Evolutionary conservation across 2,888 invertebrate genomes (phyloP).

Genomic region (Andrena haemorrhoa): DNA sequence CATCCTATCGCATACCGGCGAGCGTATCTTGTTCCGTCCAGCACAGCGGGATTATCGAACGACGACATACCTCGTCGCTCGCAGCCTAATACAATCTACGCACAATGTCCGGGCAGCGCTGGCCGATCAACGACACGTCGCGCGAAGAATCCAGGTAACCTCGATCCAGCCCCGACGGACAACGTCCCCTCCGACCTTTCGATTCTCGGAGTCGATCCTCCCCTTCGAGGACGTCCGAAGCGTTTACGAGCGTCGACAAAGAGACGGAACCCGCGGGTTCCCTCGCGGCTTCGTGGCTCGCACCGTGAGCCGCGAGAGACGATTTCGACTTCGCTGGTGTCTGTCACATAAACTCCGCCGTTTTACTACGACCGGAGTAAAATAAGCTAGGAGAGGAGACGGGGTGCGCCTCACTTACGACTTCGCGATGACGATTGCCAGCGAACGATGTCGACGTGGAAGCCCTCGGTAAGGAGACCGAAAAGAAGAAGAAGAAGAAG

Average conservation of each 20-base stretch:
- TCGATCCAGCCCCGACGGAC: background rate
- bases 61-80: too few relatives aligned
- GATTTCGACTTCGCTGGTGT: constrained; percentile 59
- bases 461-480: constrained; percentile 5
- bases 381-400: constrained; percentile 61
- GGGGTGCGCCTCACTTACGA: constrained; percentile 59
- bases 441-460: constrained; percentile 30
- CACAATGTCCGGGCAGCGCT: too few relatives aligned
- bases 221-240: background rate
- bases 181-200: background rate
- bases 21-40: too few relatives aligned
- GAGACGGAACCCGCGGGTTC: constrained; percentile 28
- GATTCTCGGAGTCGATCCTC: background rate
- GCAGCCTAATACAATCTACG: too few relatives aligned
- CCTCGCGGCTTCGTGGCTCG: constrained; percentile 11
- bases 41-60: too few relatives aligned
- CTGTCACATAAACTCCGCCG: constrained; percentile 78
- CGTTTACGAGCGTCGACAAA: constrained; percentile 31
- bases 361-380: constrained; percentile 73
- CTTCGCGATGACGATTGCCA: constrained; percentile 45
- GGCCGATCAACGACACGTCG: too few relatives aligned
- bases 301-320: constrained; percentile 36
- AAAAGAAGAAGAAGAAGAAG: constrained; percentile 33
- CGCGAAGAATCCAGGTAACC: background rate
- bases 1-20: too few relatives aligned